Evolutionary conservation across 2,113 vertebrate genomes (phyloP).

Genomic region (Pontoporia blainvillei): DNA sequence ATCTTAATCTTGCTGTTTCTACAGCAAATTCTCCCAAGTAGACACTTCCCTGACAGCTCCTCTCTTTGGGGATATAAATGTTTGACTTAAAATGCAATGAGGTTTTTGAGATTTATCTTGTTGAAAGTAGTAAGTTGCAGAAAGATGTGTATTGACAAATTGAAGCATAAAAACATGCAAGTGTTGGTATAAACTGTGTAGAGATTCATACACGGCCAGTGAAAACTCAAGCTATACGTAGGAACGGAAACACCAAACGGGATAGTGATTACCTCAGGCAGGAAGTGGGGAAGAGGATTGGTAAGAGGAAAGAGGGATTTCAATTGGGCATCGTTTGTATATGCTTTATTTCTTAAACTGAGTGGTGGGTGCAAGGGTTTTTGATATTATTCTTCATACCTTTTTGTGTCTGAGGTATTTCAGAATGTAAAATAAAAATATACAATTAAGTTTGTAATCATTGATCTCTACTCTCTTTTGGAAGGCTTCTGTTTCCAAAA

Average conservation of each 20-base stretch:
- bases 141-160: background rate
- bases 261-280: background rate
- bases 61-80: background rate
- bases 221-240: background rate
- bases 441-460: background rate
- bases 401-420: background rate
- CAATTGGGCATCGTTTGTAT: background rate
- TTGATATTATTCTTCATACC: background rate
- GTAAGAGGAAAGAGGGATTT: background rate
- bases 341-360: background rate
- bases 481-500: background rate
- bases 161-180: background rate
- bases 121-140: background rate
- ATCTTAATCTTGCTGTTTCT: background rate
- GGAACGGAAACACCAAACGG: background rate
- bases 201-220: background rate
- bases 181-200: background rate
- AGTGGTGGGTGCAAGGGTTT: background rate
- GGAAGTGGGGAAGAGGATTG: background rate
- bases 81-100: background rate
- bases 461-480: background rate
- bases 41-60: background rate
- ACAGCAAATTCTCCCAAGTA: background rate
- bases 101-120: background rate
- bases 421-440: background rate